Conservation (phyloP, 2,888 invertebrate species). For the Sinopyrophorus schimmeli region DNA sequence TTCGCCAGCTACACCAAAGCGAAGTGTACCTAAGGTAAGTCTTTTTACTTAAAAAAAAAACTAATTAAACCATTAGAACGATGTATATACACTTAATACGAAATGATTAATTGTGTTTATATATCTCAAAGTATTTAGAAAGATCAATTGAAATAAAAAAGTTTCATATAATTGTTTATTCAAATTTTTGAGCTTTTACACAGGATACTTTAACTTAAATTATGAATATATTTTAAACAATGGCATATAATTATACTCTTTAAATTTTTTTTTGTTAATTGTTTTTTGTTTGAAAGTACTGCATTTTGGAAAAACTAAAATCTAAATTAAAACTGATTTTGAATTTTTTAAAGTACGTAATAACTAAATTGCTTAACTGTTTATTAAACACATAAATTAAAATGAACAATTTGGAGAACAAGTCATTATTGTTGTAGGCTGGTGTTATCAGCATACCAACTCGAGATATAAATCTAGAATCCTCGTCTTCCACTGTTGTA, state of each 20-base stretch:
- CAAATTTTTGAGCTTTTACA: no score
- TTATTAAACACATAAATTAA: no score
- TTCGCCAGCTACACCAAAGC: conserved; percentile 59
- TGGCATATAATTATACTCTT: not conserved
- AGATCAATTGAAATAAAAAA: not conserved
- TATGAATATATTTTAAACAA: not conserved
- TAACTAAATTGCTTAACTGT: no score
- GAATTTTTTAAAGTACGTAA: no score
- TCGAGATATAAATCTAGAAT: conserved; percentile 43
- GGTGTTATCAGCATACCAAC: conserved; percentile 59
- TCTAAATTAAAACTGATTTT: no score
- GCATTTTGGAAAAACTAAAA: no score
- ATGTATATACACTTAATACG: no score
- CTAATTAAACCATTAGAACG: no score
- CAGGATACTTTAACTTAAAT: not conserved
- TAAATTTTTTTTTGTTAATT: not conserved
- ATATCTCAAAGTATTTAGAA: not conserved
- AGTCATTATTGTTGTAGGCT: conserved; percentile 44
- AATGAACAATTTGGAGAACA: no score
- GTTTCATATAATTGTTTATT: not conserved
- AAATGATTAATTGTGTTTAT: no score
- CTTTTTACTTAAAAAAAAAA: no score
- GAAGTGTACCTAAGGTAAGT: conserved; percentile 43
- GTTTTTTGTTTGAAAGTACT: no score
- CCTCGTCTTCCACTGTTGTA: conserved; percentile 40